Evolutionary conservation across 2,888 invertebrate genomes (phyloP).

Genomic region (Subacronicta megacephala): DNA sequence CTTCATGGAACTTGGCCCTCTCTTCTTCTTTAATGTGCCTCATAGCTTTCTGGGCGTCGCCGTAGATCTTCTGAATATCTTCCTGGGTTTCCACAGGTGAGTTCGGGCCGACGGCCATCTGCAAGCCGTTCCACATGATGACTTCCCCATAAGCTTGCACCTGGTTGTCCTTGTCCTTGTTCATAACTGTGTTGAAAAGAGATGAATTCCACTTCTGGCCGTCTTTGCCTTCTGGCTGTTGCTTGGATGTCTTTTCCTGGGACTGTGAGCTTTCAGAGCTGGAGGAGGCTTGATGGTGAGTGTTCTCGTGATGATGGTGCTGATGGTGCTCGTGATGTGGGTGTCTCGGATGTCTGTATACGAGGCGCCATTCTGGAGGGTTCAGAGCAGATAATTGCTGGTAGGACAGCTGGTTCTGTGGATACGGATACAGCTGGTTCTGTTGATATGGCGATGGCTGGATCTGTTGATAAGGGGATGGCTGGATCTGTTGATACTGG

Average conservation of each 20-base stretch:
- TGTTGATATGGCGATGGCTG: conserved; percentile 9
- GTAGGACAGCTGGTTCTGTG: neutral
- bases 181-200: conserved; percentile 54
- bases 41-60: conserved; percentile 74
- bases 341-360: conserved; percentile 5
- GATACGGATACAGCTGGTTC: too few species aligned
- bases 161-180: conserved; percentile 52
- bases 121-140: conserved; percentile 64
- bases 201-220: conserved; percentile 59
- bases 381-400: conserved; percentile 8
- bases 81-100: conserved; percentile 59
- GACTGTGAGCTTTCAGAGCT: conserved; percentile 52
- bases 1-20: conserved; percentile 71
- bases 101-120: conserved; percentile 64
- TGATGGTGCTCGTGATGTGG: conserved; percentile 15
- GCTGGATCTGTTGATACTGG: conserved; percentile 7
- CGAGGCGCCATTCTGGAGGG: conserved; percentile 23
- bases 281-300: conserved; percentile 26
- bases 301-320: conserved; percentile 24
- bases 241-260: conserved; percentile 25
- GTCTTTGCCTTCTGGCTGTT: conserved; percentile 5
- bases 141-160: conserved; percentile 55
- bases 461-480: conserved; percentile 1
- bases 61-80: conserved; percentile 74
- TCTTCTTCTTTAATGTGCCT: conserved; percentile 71